Base-by-base conservation (phyloP, 2,888 invertebrate species). In the Agapetus fuscipes region DNA sequence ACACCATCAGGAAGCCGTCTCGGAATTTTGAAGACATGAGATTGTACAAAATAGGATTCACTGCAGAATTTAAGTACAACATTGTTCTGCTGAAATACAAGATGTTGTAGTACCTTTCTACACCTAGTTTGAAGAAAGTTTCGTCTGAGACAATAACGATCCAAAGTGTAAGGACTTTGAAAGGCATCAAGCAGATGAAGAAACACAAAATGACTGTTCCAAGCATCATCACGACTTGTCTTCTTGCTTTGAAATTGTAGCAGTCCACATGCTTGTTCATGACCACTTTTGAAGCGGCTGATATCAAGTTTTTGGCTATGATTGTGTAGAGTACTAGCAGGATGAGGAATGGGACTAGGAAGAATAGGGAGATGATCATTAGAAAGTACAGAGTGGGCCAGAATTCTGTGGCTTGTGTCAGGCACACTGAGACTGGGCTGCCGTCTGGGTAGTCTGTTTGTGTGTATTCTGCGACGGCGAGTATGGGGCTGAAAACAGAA, bases 31-130 rank as follows among this genome's bases (percentile, higher is more conserved):
- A 86, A 28, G 88, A 89, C 83, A 91, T 88, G 47, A 91, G 66
- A 58, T 90, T 91, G 58, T 93, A 93, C n/a, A 93, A 66, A 50
- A 91, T 83, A 1, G 91, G 91, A 61, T 93, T 91, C 49, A 89
- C 76, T 27, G 89, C 90, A 3, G 90, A 90, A 61, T 93, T 91
- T 45, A 90, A 69, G 55, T 90, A 91, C 36, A 87, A 66, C 83
- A 91, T 85, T 33, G 88, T 80, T 49, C 91, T 74, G 46, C 84
- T 83, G 57, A 89, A 86, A 58, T 84, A 87, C 20, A 91, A 62
- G 33, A 91, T 68, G 54, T 81, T 84, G 57, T 87, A 85, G 66
- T 86, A 90, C 40, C 75, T 78, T 50, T 88, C 84, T 14, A 81
- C 66, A 26, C 84, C 85, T 11, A 91, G 66, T 34, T 73, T 71